Percentiles rank a stretch among this genome's conserved stretches.
These are phyloP conservation scores for Pygoscelis adeliae DNA, from an alignment of 2,113 vertebrate species.

Conservation along the genomic window DNA sequence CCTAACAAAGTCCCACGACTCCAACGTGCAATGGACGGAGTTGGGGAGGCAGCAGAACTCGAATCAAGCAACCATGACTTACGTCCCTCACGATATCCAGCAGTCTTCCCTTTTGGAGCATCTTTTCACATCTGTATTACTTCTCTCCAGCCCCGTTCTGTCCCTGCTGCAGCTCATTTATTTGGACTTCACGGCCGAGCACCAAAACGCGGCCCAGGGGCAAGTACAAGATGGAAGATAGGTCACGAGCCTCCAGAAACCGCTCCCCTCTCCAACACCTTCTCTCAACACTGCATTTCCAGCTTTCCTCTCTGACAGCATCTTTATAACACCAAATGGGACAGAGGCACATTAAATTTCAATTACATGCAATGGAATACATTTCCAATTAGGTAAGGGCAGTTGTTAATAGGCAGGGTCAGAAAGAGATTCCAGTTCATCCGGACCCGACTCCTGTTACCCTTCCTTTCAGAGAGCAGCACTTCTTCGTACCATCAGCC, in stretches of 20 bases:
- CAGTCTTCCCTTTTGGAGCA: not conserved
- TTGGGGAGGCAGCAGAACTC: not conserved
- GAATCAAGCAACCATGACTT: accelerated
- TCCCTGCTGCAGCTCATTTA: not conserved
- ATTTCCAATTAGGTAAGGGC: not conserved
- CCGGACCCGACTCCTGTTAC: accelerated
- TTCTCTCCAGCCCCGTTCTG: not conserved
- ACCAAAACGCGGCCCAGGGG: not conserved
- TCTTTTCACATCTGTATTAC: not conserved
- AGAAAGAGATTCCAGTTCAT: not conserved
- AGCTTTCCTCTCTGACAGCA: not conserved
- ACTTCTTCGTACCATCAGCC: not conserved
- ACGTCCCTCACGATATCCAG: accelerated
- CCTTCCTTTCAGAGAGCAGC: not conserved
- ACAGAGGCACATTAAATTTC: not conserved
- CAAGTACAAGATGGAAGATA: not conserved
- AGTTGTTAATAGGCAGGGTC: not conserved
- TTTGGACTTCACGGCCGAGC: not conserved
- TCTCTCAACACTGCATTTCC: not conserved
- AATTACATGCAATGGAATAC: not conserved
- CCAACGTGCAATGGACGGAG: accelerated
- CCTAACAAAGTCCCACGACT: accelerated
- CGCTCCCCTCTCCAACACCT: accelerated
- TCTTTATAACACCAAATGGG: not conserved
- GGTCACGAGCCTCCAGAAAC: not conserved